Conservation (phyloP, 2,888 invertebrate species). For the Caenorhabditis sp. region DNA sequence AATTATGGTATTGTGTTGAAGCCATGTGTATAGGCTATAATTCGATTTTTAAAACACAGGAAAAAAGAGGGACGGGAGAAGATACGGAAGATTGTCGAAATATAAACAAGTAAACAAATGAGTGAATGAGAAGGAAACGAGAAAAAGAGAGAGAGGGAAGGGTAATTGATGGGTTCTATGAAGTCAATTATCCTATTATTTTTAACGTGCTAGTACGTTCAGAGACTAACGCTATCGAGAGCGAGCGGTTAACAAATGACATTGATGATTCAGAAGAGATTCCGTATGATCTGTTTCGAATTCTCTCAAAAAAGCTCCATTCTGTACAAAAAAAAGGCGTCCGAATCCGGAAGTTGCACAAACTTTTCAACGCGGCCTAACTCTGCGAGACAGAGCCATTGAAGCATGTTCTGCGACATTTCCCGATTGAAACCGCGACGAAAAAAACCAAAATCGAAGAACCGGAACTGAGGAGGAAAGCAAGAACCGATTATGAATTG, state of each 20-base stretch:
- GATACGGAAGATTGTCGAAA: not conserved
- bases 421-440: slow-evolving; percentile 13
- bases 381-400: slow-evolving; percentile 22
- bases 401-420: slow-evolving; percentile 30
- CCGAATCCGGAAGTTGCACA: slow-evolving; percentile 16
- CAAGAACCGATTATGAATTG: slow-evolving; percentile 4
- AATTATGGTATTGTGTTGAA: slow-evolving; percentile 24
- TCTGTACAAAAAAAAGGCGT: not conserved
- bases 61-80: not conserved
- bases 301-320: too few species aligned
- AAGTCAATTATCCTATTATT: slow-evolving; percentile 5
- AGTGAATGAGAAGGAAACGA: not conserved
- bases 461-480: slow-evolving; percentile 12
- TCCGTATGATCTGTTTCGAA: not conserved
- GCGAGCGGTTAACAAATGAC: too few species aligned
- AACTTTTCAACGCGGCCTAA: too few species aligned
- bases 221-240: not conserved
- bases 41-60: slow-evolving; percentile 6
- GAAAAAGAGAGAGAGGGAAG: not conserved
- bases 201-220: not conserved
- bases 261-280: too few species aligned
- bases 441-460: not conserved
- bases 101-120: slow-evolving; percentile 13
- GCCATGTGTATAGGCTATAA: slow-evolving; percentile 7
- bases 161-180: slow-evolving; percentile 3